Conservation (phyloP, 2,888 invertebrate genomes). For the Drosophila kuntzei region DNA sequence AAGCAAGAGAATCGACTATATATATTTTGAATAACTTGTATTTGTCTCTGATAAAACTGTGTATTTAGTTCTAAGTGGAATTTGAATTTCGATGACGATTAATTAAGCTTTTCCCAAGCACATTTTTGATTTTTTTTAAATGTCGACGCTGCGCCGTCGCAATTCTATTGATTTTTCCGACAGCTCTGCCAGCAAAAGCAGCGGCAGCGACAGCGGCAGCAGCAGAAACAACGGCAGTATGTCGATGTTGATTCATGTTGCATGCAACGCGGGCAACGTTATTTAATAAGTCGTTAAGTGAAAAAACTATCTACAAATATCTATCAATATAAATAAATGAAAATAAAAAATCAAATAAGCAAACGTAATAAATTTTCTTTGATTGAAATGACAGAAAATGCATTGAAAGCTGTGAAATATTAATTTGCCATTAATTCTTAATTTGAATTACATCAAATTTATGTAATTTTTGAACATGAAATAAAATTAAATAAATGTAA, state of each 20-base stretch:
- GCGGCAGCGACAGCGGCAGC: too few relatives aligned
- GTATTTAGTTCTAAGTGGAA: constrained; percentile 36
- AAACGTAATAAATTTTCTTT: constrained; percentile 11
- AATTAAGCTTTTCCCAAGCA: constrained; percentile 17
- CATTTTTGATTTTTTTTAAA: constrained; percentile 7
- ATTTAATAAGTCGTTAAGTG: constrained; percentile 64
- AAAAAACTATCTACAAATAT: constrained; percentile 50
- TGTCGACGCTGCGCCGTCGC: constrained; percentile 65
- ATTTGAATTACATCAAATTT: not conserved
- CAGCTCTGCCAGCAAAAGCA: constrained; percentile 34
- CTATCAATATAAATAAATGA: constrained; percentile 54
- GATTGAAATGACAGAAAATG: constrained; percentile 42
- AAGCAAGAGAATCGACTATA: constrained; percentile 48
- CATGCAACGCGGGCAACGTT: constrained; percentile 56
- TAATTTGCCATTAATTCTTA: not conserved
- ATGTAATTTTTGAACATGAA: not conserved
- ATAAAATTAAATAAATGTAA: not conserved
- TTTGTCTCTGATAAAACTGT: constrained; percentile 41
- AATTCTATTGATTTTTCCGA: constrained; percentile 66
- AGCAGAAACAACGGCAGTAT: constrained; percentile 38
- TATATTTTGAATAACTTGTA: constrained; percentile 57
- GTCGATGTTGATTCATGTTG: constrained; percentile 70
- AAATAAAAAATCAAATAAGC: constrained; percentile 32
- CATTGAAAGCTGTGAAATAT: constrained; percentile 42
- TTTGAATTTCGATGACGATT: constrained; percentile 74